Conservation (phyloP, 2,113 vertebrate genomes). For the Indicator maculatus region DNA sequence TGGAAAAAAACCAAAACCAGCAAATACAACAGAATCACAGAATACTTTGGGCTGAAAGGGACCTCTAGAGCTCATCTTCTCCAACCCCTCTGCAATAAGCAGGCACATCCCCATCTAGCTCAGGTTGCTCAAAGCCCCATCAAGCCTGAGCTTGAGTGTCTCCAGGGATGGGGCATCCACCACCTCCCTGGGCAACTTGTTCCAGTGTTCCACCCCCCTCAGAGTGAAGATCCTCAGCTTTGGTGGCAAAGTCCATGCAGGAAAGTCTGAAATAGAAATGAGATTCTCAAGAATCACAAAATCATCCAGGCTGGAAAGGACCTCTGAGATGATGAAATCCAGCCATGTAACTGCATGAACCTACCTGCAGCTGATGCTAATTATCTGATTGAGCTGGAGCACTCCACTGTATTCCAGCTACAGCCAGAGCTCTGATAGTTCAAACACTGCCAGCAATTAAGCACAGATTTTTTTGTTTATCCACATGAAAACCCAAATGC, state of each 20-base stretch:
- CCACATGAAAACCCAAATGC: rapidly evolving
- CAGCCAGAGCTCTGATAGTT: background rate
- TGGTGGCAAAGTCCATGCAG: background rate
- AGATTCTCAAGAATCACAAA: background rate
- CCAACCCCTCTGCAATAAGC: no score
- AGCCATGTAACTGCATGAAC: background rate
- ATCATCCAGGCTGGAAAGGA: background rate
- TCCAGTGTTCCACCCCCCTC: no score
- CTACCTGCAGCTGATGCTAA: background rate
- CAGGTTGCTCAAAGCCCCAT: no score
- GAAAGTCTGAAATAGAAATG: background rate
- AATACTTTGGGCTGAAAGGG: no score
- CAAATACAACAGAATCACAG: background rate
- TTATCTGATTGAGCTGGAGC: background rate
- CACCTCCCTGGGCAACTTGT: no score
- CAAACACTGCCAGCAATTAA: background rate
- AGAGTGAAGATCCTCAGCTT: background rate
- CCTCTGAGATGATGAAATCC: background rate
- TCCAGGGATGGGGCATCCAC: no score
- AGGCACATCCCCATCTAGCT: no score
- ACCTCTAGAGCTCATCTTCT: no score
- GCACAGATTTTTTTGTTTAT: background rate
- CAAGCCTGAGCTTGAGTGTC: no score
- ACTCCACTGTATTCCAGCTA: background rate
- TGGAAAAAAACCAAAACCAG: background rate